Evolutionary conservation across 2,888 invertebrate species (phyloP), one percentile per base, ranked within the genome.

Genomic region (Rhorus exstirpatorius): DNA sequence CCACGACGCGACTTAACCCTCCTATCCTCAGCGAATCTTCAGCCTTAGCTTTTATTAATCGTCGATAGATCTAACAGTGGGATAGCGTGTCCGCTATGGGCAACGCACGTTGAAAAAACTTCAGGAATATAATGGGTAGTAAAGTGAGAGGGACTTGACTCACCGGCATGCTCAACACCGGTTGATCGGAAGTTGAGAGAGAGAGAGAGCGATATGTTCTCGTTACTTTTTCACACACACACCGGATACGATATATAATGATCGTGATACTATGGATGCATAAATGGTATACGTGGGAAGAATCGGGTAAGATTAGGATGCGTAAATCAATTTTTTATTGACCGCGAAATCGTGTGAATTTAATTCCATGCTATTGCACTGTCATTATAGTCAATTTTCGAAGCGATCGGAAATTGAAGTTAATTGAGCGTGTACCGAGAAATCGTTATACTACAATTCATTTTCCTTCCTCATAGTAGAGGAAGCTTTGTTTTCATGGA

Each of bases 41-140:
- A 83, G 72, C 86, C 84, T 86, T 86, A 60, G 58, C 75, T 88
- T 87, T 85, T 86, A 87, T 89, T 90, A 89, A 90, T 90, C 87
- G 88, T 83, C 88, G 85, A 87, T 87, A 83, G 85, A 89, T 90
- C 86, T 91, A 89, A 91, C 90, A 88, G 87, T 84, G 84, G 88
- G 79, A 90, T 91, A 83, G 91, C 91, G 89, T 91, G 91, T 85
- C 77, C 53, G 82, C 63, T 21, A 1, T 26, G 46, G n/a, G 21
- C 26, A 51, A 38, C 14, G 24, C 65, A 17, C 67, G 8, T 24
- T 12, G 26, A 53, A 58, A 24, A 35, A 61, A 70, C 70, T 55
- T 31, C 51, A 31, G 61, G 44, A 49, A 72, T 38, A 44, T 71
- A 65, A 79, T 58, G 46, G 70, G 21, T n/a, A 10, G 38, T 76